A percentile compares a stretch with the other conserved stretches of the same genome.
Conservation (phyloP, 2,113 vertebrate genomes). For the Sakesphorus luctuosus region DNA sequence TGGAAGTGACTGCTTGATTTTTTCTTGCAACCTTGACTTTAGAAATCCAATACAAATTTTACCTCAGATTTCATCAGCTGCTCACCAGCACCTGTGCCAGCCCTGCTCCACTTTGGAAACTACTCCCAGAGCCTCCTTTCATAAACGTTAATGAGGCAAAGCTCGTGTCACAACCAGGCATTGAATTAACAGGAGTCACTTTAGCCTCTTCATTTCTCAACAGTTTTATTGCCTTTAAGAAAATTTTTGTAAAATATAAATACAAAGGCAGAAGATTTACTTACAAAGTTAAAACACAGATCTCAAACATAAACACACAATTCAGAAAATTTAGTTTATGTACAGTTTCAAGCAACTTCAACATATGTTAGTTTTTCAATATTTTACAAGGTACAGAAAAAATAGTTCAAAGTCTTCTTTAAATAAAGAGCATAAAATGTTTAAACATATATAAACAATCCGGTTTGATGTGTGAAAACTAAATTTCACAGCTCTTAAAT, state of each 20-base stretch:
- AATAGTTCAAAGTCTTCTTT: slow-evolving; percentile 95
- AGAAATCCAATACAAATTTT: not conserved
- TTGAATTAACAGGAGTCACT: not conserved
- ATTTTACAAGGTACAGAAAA: slow-evolving; percentile 94
- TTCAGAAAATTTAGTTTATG: slow-evolving; percentile 95
- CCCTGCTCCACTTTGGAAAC: not conserved
- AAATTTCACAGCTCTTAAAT: slow-evolving; percentile 87
- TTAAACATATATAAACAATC: slow-evolving; percentile 87
- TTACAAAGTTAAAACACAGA: slow-evolving; percentile 99
- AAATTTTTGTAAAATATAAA: slow-evolving; percentile 99
- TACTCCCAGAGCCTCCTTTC: not conserved
- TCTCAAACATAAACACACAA: slow-evolving; percentile 94
- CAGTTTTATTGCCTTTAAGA: slow-evolving; percentile 96
- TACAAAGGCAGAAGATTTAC: slow-evolving; percentile 99
- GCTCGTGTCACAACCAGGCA: not conserved
- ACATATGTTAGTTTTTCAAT: slow-evolving; percentile 92
- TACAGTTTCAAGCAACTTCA: slow-evolving; percentile 93
- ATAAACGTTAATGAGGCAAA: not conserved
- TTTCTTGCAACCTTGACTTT: not conserved
- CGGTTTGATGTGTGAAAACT: slow-evolving; percentile 88
- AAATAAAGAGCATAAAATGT: slow-evolving; percentile 96
- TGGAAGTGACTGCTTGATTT: not conserved
- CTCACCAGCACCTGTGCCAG: not conserved
- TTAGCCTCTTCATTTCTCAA: slow-evolving; percentile 76
- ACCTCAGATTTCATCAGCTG: slow-evolving; percentile 6